Conservation (phyloP, 2,797 vertebrate genomes). For the Alfaro cultratus region DNA sequence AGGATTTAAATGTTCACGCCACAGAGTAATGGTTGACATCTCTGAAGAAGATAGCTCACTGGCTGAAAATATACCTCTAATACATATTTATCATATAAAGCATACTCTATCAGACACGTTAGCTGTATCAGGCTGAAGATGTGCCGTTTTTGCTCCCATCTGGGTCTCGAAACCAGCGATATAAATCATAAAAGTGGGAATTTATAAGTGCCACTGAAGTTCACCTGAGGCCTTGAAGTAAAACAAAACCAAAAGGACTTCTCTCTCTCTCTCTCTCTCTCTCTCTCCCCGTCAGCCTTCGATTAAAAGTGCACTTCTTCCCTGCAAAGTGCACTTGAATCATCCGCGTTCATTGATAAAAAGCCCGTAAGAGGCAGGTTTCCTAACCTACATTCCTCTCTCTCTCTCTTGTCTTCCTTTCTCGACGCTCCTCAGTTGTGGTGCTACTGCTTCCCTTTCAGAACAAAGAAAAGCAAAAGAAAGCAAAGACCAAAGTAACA, state of each 20-base stretch:
- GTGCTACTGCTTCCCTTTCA: slow-evolving; percentile 53
- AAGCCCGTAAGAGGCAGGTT: slow-evolving; percentile 47
- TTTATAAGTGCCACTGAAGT: slow-evolving; percentile 67
- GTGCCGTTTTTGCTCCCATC: slow-evolving; percentile 57
- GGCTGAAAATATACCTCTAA: slow-evolving; percentile 79
- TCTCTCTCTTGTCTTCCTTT: slow-evolving; percentile 15
- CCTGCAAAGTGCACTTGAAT: slow-evolving; percentile 72
- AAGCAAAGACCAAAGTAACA: slow-evolving; percentile 64
- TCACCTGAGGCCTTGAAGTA: slow-evolving; percentile 76
- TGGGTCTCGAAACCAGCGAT: slow-evolving; percentile 56
- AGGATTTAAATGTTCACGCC: slow-evolving; percentile 51
- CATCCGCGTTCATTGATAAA: slow-evolving; percentile 43
- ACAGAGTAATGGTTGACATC: slow-evolving; percentile 74
- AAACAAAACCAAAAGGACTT: slow-evolving; percentile 59
- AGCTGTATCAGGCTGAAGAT: slow-evolving; percentile 57
- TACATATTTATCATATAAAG: slow-evolving; percentile 76
- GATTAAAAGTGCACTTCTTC: slow-evolving; percentile 66
- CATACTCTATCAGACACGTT: slow-evolving; percentile 66
- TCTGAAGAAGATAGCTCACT: slow-evolving; percentile 70
- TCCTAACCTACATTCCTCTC: slow-evolving; percentile 48
- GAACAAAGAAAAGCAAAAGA: slow-evolving; percentile 49
- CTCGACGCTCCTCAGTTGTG: slow-evolving; percentile 44
- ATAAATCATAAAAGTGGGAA: slow-evolving; percentile 43
- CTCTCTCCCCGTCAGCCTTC: slow-evolving; percentile 47
- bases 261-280: slow-evolving; percentile 25